phyloP scores from a whole-genome alignment of 1,140 invertebrate species.

The Apocrypta bakeri region DNA sequence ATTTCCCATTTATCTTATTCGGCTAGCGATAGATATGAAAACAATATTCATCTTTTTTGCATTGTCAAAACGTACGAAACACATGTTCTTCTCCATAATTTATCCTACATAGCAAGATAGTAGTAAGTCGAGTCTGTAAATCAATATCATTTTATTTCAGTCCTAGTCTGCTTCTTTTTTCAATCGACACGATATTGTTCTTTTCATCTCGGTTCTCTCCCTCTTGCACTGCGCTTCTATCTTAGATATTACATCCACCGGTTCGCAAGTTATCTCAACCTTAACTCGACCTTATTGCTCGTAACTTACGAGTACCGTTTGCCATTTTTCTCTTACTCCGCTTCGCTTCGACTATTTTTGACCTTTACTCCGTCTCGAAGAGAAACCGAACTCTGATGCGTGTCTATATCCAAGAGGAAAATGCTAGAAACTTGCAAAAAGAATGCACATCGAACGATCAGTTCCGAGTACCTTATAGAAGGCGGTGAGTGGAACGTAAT shows the following conservation, averaged over 20 bases:
- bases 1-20: too few species aligned
- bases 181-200: neutral
- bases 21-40: too few species aligned
- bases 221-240: neutral
- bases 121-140: neutral
- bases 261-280: neutral
- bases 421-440: neutral
- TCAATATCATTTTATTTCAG: neutral
- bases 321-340: neutral
- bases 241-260: conserved; percentile 16
- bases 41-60: neutral
- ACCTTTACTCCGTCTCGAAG: neutral
- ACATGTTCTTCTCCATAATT: neutral
- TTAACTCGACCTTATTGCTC: conserved; percentile 33
- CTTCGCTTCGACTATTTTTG: neutral
- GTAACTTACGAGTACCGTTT: conserved; percentile 3
- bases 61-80: too few species aligned
- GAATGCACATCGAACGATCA: neutral
- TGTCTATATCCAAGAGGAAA: neutral
- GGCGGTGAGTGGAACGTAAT: neutral
- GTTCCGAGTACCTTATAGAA: neutral
- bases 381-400: neutral
- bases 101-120: neutral
- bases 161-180: neutral
- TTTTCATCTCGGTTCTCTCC: neutral